These are phyloP conservation scores for Coregonus clupeaformis DNA, from an alignment of 2,113 vertebrate species.

Conservation along the genomic window DNA sequence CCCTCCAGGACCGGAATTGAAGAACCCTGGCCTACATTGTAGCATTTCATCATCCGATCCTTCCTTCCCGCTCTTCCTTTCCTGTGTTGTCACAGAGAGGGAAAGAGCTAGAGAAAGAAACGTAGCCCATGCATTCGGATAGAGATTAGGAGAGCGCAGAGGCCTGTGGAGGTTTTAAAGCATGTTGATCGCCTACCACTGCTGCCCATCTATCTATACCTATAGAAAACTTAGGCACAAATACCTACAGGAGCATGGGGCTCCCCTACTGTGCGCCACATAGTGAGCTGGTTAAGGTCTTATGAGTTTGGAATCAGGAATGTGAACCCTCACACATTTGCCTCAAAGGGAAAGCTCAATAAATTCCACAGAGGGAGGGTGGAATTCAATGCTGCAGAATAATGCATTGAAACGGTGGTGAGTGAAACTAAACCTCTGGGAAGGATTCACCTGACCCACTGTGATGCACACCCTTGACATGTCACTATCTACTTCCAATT, in stretches of 20 bases:
- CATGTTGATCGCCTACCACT: neutral
- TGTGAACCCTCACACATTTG: slow-evolving; percentile 66
- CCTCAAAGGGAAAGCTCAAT: slow-evolving; percentile 67
- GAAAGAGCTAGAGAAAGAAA: neutral
- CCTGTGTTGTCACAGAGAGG: neutral
- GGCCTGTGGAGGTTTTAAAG: neutral
- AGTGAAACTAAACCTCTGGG: neutral
- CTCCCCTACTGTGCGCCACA: slow-evolving; percentile 52
- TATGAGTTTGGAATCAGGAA: slow-evolving; percentile 70
- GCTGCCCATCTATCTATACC: neutral
- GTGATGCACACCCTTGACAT: neutral
- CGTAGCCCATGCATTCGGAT: neutral
- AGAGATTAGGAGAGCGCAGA: neutral
- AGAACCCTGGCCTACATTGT: too few relatives aligned
- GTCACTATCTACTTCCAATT: neutral
- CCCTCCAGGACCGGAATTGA: too few relatives aligned
- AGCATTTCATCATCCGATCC: neutral
- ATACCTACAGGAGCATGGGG: slow-evolving; percentile 35
- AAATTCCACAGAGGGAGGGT: slow-evolving; percentile 56
- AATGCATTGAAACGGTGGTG: slow-evolving; percentile 6
- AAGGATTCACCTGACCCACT: neutral
- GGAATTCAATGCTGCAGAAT: slow-evolving; percentile 35
- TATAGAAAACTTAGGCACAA: slow-evolving; percentile 28
- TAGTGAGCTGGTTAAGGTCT: slow-evolving; percentile 69
- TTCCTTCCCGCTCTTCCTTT: neutral